Base-by-base conservation (phyloP, 2,797 vertebrate genomes). In the Anabacerthia variegaticeps region DNA sequence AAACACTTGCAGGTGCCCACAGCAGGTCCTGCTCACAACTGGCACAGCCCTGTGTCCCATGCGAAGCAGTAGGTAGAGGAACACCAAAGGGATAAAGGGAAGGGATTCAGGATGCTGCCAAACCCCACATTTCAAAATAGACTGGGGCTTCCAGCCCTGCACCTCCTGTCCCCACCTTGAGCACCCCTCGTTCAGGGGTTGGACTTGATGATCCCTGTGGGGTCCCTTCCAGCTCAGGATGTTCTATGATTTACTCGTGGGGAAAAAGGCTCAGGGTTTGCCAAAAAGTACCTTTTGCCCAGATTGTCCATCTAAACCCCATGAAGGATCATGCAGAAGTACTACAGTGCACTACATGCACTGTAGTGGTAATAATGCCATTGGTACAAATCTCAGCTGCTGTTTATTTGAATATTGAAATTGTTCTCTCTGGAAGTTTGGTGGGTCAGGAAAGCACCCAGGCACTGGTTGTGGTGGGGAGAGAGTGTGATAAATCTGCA, bases 261-360 rank as follows among this genome's bases (percentile, higher is more conserved):
- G 43, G 24, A 83, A 4, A 66, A 34, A n/a, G 1, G 4, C 36
- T 55, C 10, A 4, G 34, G 6, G 10, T 26, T 2, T 69, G 23
- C 37, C 44, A 30, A 32, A 43, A 81, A 71, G 10, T 19, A 4
- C 8, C 4, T 34, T 49, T 15, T 16, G 32, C 34, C 32, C 51
- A 4, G 27, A 44, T 52, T 65, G 55, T 49, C 52, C 27, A 3
- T 1, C 2, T 8, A 36, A 82, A 84, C 24, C 24, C 3, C 37
- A 5, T 0, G 3, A 9, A 39, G 23, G 34, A 49, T 7, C 15
- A 1, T 0, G 2, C 18, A 5, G 24, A 30, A 23, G 28, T 3
- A 36, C 36, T 36, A 36, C 36, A 36, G 36, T 36, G 36, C 36
- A 36, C 36, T 36, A 36, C 36, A 36, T 36, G 36, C 36, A 4